Base-by-base conservation (phyloP, 1,140 invertebrate species). In the Limonius californicus region DNA sequence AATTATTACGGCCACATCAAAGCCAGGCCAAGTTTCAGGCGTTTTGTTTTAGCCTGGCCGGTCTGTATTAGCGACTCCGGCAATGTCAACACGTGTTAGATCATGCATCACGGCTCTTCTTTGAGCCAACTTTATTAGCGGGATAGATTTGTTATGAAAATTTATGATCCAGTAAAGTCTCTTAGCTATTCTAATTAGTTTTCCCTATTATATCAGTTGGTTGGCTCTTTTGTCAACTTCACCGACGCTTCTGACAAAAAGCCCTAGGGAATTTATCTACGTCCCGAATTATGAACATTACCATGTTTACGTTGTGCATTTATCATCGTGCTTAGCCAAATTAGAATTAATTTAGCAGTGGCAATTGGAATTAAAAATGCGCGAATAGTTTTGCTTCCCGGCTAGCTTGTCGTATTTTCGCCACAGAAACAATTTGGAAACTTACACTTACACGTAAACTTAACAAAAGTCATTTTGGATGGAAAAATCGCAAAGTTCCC, bases 21-120 rank as follows among this genome's bases (percentile, higher is more conserved):
- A 73, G 72, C 65, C 53, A 50, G 16, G 20, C 6, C 45, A 21
- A 18, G 45, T 50, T 50, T 50, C 45, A 14, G 14, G 16, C 45
- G 45, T 55, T 55, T 55, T 55, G 54, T 55, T 55, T 55, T 55
- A 55, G 50, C n/a, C 39, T 18, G 27, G 53, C 56, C 39, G 35
- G 18, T 35, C 23, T 16, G 57, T 54, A 57, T 57, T 65, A 61
- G 60, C 59, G 60, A 62, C 60, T 59, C 64, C 57, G 65, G 68
- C 69, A 69, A 65, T 73, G 69, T 72, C 70, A 72, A 73, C 72
- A 73, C 69, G 65, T 73, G 72, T 73, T 73, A 68, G 72, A 73
- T 73, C 70, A 71, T 73, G 70, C 68, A 72, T 73, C 72, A 73
- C 65, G 50, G 43, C 42, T 57, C 57, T 61, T 57, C 60, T 66